Evolutionary conservation across 2,888 invertebrate genomes (phyloP).

Genomic region (Mesorhabditis sp.): DNA sequence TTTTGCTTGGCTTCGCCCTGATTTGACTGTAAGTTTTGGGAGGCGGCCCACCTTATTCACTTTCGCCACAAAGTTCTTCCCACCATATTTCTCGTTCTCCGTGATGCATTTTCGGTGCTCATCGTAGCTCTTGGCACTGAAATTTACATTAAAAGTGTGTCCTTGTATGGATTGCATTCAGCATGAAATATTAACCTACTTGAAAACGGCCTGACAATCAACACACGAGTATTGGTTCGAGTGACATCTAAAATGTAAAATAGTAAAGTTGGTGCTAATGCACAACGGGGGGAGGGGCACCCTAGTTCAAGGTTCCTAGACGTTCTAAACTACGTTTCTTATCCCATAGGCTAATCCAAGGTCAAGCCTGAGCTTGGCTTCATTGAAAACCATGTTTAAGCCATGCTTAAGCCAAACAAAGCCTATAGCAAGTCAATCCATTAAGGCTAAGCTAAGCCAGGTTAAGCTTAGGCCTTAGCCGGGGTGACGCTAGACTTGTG

Average conservation of each 20-base stretch:
- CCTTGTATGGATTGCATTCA: background rate
- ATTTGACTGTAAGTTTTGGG: background rate
- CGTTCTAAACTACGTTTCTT: no score
- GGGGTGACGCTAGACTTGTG: no score
- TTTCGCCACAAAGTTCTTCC: constrained; percentile 60
- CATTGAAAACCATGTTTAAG: no score
- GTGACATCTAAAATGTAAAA: constrained; percentile 63
- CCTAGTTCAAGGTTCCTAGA: no score
- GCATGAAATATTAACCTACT: constrained; percentile 18
- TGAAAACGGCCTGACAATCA: constrained; percentile 86
- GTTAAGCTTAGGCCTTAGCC: no score
- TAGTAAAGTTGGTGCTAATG: background rate
- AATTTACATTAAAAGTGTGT: constrained; percentile 59
- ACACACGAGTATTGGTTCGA: constrained; percentile 78
- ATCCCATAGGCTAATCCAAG: no score
- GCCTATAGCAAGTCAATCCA: no score
- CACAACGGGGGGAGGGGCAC: no score
- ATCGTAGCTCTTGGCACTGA: constrained; percentile 74
- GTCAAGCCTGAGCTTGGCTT: no score
- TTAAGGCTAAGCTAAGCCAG: no score
- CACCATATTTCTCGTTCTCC: constrained; percentile 80
- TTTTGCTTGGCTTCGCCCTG: constrained; percentile 62
- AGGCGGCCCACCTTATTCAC: constrained; percentile 42
- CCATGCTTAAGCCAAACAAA: no score
- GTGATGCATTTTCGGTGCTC: constrained; percentile 79